Percentiles rank a stretch among this genome's conserved stretches.
Conservation (phyloP, 2,797 vertebrate species). For the Gymnopithys bicolor region DNA sequence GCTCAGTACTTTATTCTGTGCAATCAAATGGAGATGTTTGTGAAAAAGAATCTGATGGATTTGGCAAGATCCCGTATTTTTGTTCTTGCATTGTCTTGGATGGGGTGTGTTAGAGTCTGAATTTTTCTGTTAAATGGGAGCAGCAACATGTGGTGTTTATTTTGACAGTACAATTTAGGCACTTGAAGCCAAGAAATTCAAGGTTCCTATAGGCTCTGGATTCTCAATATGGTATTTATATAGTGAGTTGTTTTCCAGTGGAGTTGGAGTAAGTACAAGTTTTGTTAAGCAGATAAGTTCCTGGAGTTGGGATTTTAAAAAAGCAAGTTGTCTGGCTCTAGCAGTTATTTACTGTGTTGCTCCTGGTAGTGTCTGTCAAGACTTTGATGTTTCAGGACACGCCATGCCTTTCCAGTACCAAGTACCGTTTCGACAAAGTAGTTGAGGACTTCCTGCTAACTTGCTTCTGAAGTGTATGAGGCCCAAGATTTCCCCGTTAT, state of each 20-base stretch:
- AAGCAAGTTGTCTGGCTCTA: not conserved
- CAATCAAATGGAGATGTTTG: accelerated
- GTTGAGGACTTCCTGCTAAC: not conserved
- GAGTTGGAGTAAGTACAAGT: not conserved
- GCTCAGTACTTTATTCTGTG: not conserved
- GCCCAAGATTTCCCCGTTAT: not conserved
- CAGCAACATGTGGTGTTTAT: not conserved
- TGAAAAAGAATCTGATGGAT: not conserved
- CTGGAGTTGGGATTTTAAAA: not conserved
- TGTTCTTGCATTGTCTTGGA: not conserved
- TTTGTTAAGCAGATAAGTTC: not conserved
- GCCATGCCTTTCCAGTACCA: not conserved
- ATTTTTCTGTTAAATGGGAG: not conserved
- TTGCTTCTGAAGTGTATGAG: not conserved
- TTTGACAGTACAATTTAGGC: not conserved
- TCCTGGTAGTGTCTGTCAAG: not conserved
- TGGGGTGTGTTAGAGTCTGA: not conserved
- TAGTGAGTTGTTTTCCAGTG: not conserved
- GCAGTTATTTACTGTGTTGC: accelerated
- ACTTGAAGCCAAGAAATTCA: not conserved
- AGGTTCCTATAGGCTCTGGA: not conserved
- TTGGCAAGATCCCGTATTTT: not conserved
- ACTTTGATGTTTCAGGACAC: not conserved
- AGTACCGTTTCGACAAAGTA: not conserved
- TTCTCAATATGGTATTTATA: not conserved